These are phyloP conservation scores for Dromas ardeola DNA, from an alignment of 2,113 vertebrate species.

Conservation along the genomic window DNA sequence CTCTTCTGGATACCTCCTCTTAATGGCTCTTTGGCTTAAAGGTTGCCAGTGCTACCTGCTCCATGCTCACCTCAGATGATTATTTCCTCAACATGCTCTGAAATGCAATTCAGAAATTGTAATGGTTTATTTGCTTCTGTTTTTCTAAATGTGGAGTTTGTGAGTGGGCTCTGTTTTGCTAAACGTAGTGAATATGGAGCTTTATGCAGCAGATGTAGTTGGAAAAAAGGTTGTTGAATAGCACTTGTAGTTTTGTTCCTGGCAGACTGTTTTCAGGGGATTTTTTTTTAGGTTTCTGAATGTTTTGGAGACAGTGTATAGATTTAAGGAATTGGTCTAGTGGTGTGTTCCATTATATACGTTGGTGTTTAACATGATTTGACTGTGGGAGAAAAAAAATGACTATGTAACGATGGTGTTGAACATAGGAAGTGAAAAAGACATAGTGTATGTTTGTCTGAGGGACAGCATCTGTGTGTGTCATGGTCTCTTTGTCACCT, in stretches of 20 bases:
- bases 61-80: not conserved
- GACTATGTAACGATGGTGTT: not conserved
- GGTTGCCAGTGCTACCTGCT: not conserved
- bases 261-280: not conserved
- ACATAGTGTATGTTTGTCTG: accelerated
- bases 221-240: not conserved
- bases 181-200: not conserved
- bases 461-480: not conserved
- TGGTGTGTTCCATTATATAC: not conserved
- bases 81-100: not conserved
- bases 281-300: not conserved
- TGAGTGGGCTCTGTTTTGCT: not conserved
- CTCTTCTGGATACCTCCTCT: not conserved
- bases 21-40: not conserved
- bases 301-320: not conserved
- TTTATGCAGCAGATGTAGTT: not conserved
- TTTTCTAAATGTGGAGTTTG: not conserved
- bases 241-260: not conserved
- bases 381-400: not conserved
- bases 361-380: not conserved
- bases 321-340: not conserved
- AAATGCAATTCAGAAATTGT: not conserved
- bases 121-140: not conserved
- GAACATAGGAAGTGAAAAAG: not conserved
- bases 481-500: not conserved